Evolutionary conservation across 2,113 vertebrate genomes (phyloP).

Genomic region (Sprattus sprattus): DNA sequence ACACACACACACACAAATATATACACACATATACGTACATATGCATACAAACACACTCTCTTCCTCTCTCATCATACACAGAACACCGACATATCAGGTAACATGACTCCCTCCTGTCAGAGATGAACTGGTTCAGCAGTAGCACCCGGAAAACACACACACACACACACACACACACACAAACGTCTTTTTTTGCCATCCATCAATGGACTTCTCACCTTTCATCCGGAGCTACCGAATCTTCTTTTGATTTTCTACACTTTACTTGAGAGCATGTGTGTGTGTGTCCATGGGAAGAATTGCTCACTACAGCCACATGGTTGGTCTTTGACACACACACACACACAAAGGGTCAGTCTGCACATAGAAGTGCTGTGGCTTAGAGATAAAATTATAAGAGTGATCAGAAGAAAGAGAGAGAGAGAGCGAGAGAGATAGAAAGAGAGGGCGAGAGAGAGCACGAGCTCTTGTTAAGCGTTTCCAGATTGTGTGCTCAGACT

Average conservation of each 20-base stretch:
- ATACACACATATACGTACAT: not conserved
- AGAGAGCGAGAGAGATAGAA: not conserved
- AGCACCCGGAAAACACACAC: not conserved
- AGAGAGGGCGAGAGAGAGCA: not conserved
- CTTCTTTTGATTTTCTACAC: conserved; percentile 9
- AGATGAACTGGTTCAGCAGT: too few relatives aligned
- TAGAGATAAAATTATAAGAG: conserved; percentile 17
- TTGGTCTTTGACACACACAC: not conserved
- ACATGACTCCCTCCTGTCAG: too few relatives aligned
- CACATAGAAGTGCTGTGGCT: conserved; percentile 3
- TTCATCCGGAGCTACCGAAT: not conserved
- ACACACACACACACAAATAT: not conserved
- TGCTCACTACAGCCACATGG: not conserved
- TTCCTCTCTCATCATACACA: too few relatives aligned
- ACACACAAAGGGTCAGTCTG: not conserved
- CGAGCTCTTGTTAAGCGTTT: not conserved
- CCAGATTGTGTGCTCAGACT: not conserved
- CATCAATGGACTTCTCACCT: not conserved
- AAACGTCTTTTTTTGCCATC: not conserved
- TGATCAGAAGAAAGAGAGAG: not conserved
- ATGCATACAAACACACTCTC: not conserved
- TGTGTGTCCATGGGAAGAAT: not conserved
- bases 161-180: not conserved
- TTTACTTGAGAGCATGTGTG: not conserved
- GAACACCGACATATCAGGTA: too few relatives aligned